phyloP scores from a whole-genome alignment of 2,113 vertebrate genomes.

The Aegotheles bennettii region DNA sequence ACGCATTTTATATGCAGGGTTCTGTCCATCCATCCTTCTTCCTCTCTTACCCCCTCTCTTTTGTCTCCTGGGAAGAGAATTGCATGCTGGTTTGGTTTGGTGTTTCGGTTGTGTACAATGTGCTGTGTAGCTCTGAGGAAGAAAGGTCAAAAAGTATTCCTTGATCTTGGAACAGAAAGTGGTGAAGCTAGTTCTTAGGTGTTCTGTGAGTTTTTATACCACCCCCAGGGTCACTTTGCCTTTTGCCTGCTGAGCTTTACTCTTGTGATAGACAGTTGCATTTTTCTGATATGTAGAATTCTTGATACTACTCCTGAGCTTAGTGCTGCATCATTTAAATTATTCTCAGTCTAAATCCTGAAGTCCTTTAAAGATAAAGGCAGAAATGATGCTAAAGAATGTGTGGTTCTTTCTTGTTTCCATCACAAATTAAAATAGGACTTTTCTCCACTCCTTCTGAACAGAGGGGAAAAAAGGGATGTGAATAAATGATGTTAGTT shows the following conservation, averaged over 20 bases:
- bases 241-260: not conserved
- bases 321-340: not conserved
- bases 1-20: not conserved
- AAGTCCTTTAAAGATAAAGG: not conserved
- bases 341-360: not conserved
- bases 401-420: not conserved
- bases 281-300: not conserved
- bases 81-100: not conserved
- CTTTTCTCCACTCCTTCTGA: not conserved
- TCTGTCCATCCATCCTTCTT: not conserved
- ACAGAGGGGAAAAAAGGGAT: not conserved
- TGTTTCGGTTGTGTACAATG: not conserved
- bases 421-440: not conserved
- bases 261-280: not conserved
- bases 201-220: not conserved
- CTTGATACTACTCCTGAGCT: not conserved
- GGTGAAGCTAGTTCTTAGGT: not conserved
- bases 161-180: not conserved
- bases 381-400: not conserved
- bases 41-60: not conserved
- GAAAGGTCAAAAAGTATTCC: not conserved
- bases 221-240: not conserved
- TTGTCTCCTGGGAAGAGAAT: not conserved
- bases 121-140: not conserved
- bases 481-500: not conserved